Percentiles rank a stretch among this genome's conserved stretches.
phyloP scores from a whole-genome alignment of 2,113 vertebrate genomes.

The Boleophthalmus pectinirostris region DNA sequence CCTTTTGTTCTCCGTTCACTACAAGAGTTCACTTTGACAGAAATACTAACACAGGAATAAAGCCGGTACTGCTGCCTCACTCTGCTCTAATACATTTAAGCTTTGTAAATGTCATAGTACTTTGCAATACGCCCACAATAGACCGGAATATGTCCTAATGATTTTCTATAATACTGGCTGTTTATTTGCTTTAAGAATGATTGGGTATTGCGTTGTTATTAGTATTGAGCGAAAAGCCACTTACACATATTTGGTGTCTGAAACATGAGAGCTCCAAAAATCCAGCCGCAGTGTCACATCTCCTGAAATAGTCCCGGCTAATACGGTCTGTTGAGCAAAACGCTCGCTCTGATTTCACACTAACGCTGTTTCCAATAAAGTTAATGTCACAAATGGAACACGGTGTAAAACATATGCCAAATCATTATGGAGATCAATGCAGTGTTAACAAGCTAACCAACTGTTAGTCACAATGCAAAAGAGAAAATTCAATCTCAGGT shows the following conservation, averaged over 20 bases:
- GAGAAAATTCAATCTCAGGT: too few relatives aligned
- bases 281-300: not conserved
- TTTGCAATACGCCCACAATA: not conserved
- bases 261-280: not conserved
- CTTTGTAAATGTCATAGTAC: constrained; percentile 1
- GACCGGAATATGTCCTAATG: not conserved
- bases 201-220: not conserved
- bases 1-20: too few relatives aligned
- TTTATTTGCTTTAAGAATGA: not conserved
- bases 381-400: not conserved
- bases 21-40: not conserved
- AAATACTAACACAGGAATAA: not conserved
- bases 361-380: not conserved
- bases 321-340: not conserved
- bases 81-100: not conserved
- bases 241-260: not conserved
- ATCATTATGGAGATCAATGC: not conserved
- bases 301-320: not conserved
- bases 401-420: not conserved
- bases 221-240: not conserved
- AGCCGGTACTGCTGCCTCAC: not conserved
- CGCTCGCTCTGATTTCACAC: not conserved
- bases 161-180: not conserved
- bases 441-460: not conserved
- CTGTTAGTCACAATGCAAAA: not conserved